Percentiles rank a stretch among this genome's conserved stretches.
Evolutionary conservation across 2,113 vertebrate genomes (phyloP).

Genomic region (Dolichotis patagonum): DNA sequence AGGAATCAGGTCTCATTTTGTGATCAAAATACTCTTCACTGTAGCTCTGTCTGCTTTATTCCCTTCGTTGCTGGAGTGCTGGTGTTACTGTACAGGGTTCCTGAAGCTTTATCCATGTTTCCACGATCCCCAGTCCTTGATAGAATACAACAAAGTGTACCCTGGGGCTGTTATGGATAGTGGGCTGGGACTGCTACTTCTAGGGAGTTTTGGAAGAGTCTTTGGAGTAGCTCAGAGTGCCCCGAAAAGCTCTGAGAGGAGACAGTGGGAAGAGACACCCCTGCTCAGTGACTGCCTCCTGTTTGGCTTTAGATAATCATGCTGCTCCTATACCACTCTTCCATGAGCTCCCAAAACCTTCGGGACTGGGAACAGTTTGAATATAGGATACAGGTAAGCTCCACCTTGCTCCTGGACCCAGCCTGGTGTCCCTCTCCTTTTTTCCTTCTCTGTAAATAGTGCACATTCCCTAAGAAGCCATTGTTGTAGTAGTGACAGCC

Average conservation of each 20-base stretch:
- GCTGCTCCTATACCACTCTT: constrained; percentile 91
- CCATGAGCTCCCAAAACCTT: constrained; percentile 88
- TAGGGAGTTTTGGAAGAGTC: constrained; percentile 23
- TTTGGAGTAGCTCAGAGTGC: background rate
- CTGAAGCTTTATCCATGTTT: background rate
- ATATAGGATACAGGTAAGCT: constrained; percentile 90
- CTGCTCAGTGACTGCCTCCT: background rate
- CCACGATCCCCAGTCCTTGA: background rate
- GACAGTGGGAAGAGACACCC: background rate
- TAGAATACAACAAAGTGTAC: background rate
- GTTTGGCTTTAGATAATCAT: constrained; percentile 82
- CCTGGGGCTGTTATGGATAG: background rate
- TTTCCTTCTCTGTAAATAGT: constrained; percentile 12
- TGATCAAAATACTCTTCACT: background rate
- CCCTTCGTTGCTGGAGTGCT: background rate
- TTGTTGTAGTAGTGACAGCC: background rate
- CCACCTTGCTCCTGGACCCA: background rate
- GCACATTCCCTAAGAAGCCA: background rate
- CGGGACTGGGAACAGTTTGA: constrained; percentile 88
- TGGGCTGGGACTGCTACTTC: background rate
- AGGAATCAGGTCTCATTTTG: background rate
- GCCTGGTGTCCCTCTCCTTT: background rate
- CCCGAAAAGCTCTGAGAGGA: background rate
- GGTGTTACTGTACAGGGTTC: background rate
- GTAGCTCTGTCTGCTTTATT: background rate